These are phyloP conservation scores for Dendrophyllia cribrosa DNA, from an alignment of 64 coral and sea anemone species.

Conservation along the genomic window DNA sequence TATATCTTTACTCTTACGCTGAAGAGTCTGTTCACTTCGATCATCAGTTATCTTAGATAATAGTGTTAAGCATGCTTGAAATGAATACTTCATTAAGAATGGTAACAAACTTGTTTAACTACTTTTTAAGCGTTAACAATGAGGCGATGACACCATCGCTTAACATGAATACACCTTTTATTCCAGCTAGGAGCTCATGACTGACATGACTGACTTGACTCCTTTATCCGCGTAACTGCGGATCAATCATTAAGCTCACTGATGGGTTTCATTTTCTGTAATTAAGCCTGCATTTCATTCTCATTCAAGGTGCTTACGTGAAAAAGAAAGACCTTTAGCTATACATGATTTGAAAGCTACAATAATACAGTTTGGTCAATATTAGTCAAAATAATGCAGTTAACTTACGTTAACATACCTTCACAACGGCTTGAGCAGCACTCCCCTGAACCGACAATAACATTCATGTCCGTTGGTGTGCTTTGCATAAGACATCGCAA, in stretches of 20 bases:
- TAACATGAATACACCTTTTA: neutral
- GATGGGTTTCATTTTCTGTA: too few relatives aligned
- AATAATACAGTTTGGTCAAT: slow-evolving; percentile 5
- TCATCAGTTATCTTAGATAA: neutral
- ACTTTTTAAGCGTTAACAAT: neutral
- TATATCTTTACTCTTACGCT: neutral
- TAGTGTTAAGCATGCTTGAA: neutral
- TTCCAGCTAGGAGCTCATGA: neutral
- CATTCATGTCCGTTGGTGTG: slow-evolving; percentile 4
- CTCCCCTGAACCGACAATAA: neutral
- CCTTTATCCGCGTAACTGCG: neutral
- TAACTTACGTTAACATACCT: slow-evolving; percentile 17
- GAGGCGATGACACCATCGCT: neutral
- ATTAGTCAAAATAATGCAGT: neutral
- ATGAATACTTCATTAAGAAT: neutral
- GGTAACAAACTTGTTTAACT: neutral
- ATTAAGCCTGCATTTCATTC: neutral
- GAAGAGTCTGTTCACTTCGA: neutral
- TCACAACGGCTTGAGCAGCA: slow-evolving; percentile 11
- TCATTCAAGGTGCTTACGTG: neutral
- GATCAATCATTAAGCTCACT: too few relatives aligned
- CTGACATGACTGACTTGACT: neutral
- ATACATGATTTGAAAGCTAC: neutral
- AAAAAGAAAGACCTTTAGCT: neutral
- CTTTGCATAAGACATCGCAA: slow-evolving; percentile 12